Evolutionary conservation across 1,140 invertebrate genomes (phyloP), one percentile per base, ranked within the genome.

Genomic region (Reticulitermes speratus): DNA sequence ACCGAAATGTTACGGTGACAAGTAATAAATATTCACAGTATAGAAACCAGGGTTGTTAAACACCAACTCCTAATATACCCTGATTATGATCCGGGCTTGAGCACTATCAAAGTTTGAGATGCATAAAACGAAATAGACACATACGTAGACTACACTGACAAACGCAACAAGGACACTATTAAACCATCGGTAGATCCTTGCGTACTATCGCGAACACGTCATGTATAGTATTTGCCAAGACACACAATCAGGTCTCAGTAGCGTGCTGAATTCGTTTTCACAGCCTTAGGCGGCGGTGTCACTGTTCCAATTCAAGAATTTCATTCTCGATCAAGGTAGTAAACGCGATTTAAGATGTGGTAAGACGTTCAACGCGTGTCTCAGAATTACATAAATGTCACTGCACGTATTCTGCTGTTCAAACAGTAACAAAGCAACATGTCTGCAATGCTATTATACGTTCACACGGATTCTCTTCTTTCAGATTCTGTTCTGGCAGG

Each of bases 251-350:
- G 65, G n/a, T 75, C 25, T 75, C 14, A 30, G 65, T 30, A 75
- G 14, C 65, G n/a, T 30, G n/a, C 16, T 75, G n/a, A 75, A 75
- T 75, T 75, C 65, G n/a, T 75, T 75, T 75, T 75, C 65, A 75
- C 65, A 75, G 65, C 65, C 65, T 75, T 14, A 75, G 65, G 65
- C 65, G n/a, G 65, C n/a, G n/a, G 7, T 75, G 9, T 30, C n/a
- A 75, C n/a, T 30, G 65, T 9, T 75, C 65, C 65, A 75, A 75
- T 75, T 75, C 3, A 75, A 75, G 65, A 75, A 75, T 75, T 75
- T 30, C 25, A 30, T 75, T 38, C 25, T 75, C 65, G n/a, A 75
- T 30, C 25, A 75, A 75, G 65, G 65, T 30, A 75, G n/a, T 16
- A 75, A 30, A 75, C 25, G 65, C 65, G 65, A 30, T 75, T 75